These are phyloP conservation scores for Lithophane leautieri DNA, from an alignment of 2,888 invertebrate species.

Conservation along the genomic window DNA sequence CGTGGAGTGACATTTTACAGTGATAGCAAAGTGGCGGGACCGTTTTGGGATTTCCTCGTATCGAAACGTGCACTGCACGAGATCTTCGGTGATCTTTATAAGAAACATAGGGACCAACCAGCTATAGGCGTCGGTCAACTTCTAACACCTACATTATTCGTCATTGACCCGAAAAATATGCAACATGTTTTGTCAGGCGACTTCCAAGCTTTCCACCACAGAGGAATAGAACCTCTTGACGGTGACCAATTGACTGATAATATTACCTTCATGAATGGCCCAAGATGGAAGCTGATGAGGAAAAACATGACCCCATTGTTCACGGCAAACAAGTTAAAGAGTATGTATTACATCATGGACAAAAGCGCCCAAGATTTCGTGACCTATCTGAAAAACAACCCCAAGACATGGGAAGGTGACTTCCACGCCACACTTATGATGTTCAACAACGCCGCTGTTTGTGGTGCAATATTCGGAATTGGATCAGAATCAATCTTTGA, in stretches of 20 bases:
- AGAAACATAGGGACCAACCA: conserved; percentile 70
- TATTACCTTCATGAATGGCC: conserved; percentile 73
- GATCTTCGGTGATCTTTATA: conserved; percentile 68
- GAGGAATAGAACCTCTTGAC: conserved; percentile 69
- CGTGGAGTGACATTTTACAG: conserved; percentile 66
- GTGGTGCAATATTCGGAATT: conserved; percentile 80
- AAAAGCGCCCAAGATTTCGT: conserved; percentile 76
- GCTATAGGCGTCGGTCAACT: conserved; percentile 69
- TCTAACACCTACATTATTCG: conserved; percentile 63
- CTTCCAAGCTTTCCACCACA: conserved; percentile 72
- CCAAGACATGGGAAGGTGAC: conserved; percentile 62
- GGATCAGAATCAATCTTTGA: conserved; percentile 76
- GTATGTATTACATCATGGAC: conserved; percentile 80
- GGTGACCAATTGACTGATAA: conserved; percentile 73
- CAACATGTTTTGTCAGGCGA: conserved; percentile 71
- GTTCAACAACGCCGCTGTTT: conserved; percentile 74
- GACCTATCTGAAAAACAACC: conserved; percentile 67
- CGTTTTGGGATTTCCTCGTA: conserved; percentile 66
- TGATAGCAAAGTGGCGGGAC: conserved; percentile 53
- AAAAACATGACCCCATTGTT: conserved; percentile 81
- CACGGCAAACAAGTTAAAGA: conserved; percentile 77
- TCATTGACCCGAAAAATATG: conserved; percentile 71
- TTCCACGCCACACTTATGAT: conserved; percentile 61
- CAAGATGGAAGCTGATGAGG: conserved; percentile 78
- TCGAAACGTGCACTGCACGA: conserved; percentile 40